phyloP scores from a whole-genome alignment of 2,797 vertebrate genomes.

The Pogoniulus pusillus region DNA sequence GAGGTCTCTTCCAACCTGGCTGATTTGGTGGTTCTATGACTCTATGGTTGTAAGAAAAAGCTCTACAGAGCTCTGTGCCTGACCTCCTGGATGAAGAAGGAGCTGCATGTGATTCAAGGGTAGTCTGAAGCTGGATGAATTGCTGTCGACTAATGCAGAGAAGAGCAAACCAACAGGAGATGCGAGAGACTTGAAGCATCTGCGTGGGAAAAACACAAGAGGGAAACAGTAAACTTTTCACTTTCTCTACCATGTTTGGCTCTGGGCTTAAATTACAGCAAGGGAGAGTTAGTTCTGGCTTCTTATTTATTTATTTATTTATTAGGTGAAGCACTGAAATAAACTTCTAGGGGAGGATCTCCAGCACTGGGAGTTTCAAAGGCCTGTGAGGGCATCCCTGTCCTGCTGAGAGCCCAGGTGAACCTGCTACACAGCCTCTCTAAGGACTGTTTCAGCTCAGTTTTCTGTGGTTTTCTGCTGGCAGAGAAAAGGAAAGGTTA shows the following conservation, averaged over 20 bases:
- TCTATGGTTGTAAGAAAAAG: too few relatives aligned
- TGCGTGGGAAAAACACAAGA: background rate
- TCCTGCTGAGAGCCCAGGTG: background rate
- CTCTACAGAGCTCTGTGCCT: background rate
- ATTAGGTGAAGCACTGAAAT: background rate
- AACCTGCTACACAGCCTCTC: fast-evolving
- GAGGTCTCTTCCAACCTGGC: too few relatives aligned
- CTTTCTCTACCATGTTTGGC: background rate
- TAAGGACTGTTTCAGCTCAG: background rate
- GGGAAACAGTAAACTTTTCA: background rate
- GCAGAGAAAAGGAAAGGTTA: background rate
- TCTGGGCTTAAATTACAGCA: background rate
- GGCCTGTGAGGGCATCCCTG: background rate
- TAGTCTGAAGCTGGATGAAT: background rate
- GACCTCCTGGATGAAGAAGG: background rate
- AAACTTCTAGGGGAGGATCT: background rate
- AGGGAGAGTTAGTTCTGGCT: background rate
- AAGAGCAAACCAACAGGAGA: background rate
- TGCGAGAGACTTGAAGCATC: background rate
- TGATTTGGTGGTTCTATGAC: too few relatives aligned
- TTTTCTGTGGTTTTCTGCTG: background rate
- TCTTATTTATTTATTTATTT: background rate
- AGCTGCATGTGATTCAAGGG: background rate
- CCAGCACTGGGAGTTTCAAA: background rate
- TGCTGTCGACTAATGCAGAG: background rate